Evolutionary conservation across 2,888 invertebrate species (phyloP), one percentile per base, ranked within the genome.

Genomic region (Pedicia rivosa): DNA sequence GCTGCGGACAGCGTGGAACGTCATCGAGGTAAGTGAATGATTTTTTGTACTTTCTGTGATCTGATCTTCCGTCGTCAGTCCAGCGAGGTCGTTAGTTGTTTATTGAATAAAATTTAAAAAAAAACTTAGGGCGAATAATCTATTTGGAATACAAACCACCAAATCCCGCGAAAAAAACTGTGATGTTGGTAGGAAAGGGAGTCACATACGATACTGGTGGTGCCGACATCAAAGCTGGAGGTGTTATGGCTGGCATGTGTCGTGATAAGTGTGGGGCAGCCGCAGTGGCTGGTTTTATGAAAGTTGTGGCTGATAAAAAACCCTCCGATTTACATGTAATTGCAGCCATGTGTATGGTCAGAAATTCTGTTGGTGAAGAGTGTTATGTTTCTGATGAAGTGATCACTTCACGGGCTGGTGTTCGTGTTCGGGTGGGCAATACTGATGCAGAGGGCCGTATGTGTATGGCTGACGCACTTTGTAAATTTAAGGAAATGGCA

Each of bases 221-320:
- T 48, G 74, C 74, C 52, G 82, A 83, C 60, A 70, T 83, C 50
- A 94, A 94, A 64, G 74, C 73, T 50, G 76, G 78, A 39, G 83
- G 84, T 41, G 56, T 64, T 12, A 86, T 87, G 86, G 72, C 75
- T 39, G 84, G 87, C 44, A 90, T 90, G 88, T 82, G 81, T 24
- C 68, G 91, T 32, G 94, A 95, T 64, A 95, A 95, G 63, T 91
- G 91, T 57, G 94, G 94, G 19, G 84, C 92, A 15, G 92, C 92
- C 2, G 83, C 86, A 29, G 80, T 87, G 13, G 86, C 82, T 32
- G 94, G 94, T 35, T 87, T 95, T 57, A 78, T 95, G 70, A 77
- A 88, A 69, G 79, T 83, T 46, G 59, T 61, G 8, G 53, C 50
- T 40, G 44, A 53, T 34, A 48, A 46, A 45, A 68, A 75, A 50